These are phyloP conservation scores for human (Homo sapiens) DNA, from an alignment of 2,113 vertebrate species.

Conservation along the genomic window GRCh38 chr2:36732501-36733000, in stretches of 20 bases:
- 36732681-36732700: not conserved
- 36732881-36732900: not conserved
- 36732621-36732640: not conserved
- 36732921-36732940: not conserved
- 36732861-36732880: not conserved
- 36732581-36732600: not conserved
- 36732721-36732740: not conserved
- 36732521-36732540: constrained; percentile 53
- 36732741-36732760: not conserved
- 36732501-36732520: constrained; percentile 37
- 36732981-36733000: not conserved
- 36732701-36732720: not conserved
- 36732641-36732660: not conserved
- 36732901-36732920: not conserved
- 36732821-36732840: not conserved
- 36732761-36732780: not conserved
- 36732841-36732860: not conserved
- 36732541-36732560: not conserved
- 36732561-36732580: not conserved
- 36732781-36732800: not conserved
- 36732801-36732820: not conserved
- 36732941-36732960: not conserved
- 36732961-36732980: not conserved
- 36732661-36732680: not conserved
- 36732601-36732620: not conserved